phyloP scores from a whole-genome alignment of 1,140 invertebrate species.

The Adoxophyes honmai region DNA sequence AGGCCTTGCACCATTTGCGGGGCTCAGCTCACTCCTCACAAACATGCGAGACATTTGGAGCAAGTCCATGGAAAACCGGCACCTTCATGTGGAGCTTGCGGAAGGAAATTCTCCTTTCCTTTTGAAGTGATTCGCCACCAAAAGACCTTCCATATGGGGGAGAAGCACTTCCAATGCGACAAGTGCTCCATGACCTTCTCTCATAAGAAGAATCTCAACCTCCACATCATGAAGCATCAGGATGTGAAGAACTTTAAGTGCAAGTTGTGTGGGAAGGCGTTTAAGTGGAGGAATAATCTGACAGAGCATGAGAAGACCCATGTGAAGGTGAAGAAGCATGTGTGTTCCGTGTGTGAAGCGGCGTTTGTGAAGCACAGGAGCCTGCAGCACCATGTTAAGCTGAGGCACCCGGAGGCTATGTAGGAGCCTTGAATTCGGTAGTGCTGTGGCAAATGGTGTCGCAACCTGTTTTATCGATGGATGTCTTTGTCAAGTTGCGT shows the following conservation, averaged over 20 bases:
- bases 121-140: neutral
- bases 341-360: constrained; percentile 77
- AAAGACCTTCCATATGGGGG: constrained; percentile 8
- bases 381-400: constrained; percentile 16
- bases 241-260: constrained; percentile 65
- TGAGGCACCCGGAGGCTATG: constrained; percentile 4
- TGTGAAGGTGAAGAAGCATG: constrained; percentile 76
- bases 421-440: neutral
- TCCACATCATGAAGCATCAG: constrained; percentile 57
- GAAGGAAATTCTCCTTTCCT: constrained; percentile 5
- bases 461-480: too few relatives aligned
- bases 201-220: constrained; percentile 28
- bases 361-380: constrained; percentile 64
- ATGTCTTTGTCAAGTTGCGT: too few relatives aligned
- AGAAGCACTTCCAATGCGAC: constrained; percentile 11
- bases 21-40: neutral
- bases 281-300: constrained; percentile 22
- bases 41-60: neutral
- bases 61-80: constrained; percentile 10
- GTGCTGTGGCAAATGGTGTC: too few relatives aligned
- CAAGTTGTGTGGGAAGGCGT: constrained; percentile 50
- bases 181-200: constrained; percentile 12
- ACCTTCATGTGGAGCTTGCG: constrained; percentile 11
- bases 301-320: constrained; percentile 54
- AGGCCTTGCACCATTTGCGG: constrained; percentile 8